These are phyloP conservation scores for Clarias macrocephalus DNA, from an alignment of 2,113 vertebrate genomes.

Conservation along the genomic window DNA sequence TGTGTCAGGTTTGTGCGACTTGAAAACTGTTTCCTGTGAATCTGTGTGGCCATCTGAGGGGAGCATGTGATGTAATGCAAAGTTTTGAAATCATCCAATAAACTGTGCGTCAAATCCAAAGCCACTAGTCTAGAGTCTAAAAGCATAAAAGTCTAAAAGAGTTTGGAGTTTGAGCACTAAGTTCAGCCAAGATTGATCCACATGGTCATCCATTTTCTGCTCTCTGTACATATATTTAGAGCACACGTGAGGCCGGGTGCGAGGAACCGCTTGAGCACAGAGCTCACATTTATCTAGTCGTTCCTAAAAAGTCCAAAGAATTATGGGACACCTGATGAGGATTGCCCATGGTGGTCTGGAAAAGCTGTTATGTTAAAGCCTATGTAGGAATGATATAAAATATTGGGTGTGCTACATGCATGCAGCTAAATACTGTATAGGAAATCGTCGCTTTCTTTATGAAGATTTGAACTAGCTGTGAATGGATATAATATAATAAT, in stretches of 20 bases:
- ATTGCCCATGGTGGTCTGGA: constrained; percentile 2
- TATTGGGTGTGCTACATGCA: background rate
- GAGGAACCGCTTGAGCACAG: constrained; percentile 10
- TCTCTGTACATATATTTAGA: constrained; percentile 1
- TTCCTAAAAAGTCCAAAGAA: background rate
- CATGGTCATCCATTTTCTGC: background rate
- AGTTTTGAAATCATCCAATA: too few relatives aligned
- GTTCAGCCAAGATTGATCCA: background rate
- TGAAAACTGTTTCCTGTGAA: background rate
- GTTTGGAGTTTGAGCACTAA: background rate
- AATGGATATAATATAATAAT: too few relatives aligned
- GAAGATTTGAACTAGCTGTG: too few relatives aligned
- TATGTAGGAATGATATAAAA: background rate
- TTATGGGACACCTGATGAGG: constrained; percentile 15
- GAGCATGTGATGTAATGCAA: background rate
- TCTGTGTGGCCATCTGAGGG: background rate
- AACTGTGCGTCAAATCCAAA: background rate
- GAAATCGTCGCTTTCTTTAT: too few relatives aligned
- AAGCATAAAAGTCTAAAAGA: too few relatives aligned
- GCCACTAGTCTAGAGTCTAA: background rate
- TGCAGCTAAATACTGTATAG: too few relatives aligned
- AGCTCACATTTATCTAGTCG: constrained; percentile 21
- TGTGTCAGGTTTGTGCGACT: background rate
- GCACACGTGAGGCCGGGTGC: background rate
- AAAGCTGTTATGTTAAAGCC: background rate